These are phyloP conservation scores for Tragulus kanchil DNA, from an alignment of 2,113 vertebrate species.

Conservation along the genomic window DNA sequence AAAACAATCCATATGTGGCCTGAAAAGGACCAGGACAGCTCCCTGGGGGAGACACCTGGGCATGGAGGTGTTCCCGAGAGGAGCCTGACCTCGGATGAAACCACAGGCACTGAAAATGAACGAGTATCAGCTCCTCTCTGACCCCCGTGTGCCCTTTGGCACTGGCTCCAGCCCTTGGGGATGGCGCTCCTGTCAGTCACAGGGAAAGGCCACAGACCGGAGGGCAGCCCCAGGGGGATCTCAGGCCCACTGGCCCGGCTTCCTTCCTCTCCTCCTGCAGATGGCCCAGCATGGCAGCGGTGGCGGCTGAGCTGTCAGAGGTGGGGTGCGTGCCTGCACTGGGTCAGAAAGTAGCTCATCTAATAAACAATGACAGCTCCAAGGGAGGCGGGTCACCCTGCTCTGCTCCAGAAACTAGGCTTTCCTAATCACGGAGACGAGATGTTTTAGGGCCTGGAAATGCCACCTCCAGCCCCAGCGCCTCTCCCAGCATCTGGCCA, in stretches of 20 bases:
- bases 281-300: neutral
- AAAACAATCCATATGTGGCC: neutral
- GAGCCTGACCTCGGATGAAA: neutral
- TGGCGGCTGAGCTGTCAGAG: neutral
- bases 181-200: neutral
- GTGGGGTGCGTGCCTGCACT: rapidly evolving
- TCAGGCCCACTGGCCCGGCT: neutral
- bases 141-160: neutral
- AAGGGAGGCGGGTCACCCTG: neutral
- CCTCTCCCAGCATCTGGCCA: neutral
- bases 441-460: neutral
- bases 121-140: neutral
- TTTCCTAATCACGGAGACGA: neutral
- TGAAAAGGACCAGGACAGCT: neutral
- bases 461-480: neutral
- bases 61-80: too few species aligned
- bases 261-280: neutral
- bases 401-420: neutral
- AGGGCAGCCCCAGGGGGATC: too few species aligned
- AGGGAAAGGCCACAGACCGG: neutral
- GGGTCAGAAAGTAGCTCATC: neutral
- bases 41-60: neutral
- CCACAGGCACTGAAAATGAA: too few species aligned
- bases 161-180: neutral
- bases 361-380: neutral